Evolutionary conservation across 2,888 invertebrate genomes (phyloP), one percentile per base, ranked within the genome.

Genomic region (Bruchidius siliquastri): DNA sequence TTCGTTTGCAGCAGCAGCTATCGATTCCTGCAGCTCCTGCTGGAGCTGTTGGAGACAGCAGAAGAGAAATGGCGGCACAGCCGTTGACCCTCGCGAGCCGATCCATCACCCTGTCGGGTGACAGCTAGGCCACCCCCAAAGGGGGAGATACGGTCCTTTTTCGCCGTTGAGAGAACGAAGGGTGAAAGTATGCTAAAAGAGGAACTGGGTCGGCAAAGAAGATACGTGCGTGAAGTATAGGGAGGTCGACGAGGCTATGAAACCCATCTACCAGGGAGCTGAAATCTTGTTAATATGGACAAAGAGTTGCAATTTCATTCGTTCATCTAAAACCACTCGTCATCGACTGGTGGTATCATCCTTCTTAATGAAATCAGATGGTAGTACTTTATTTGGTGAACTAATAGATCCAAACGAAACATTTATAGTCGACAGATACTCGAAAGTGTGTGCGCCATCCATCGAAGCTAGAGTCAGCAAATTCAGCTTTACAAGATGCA

Each of bases 51-150:
- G 86, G 87, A 88, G 88, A 89, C 88, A 88, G 88, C 86, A 86
- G 87, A 88, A 88, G 88, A 89, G 88, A 89, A 89, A 89, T 89
- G 88, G 88, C 88, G 87, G 87, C 87, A 88, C 87, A 88, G 88
- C 88, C 89, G 88, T 88, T 89, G 89, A 89, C 89, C 89, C 88
- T 89, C 88, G 86, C 88, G 88, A 88, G 85, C 88, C 88, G 86
- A 89, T 89, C 88, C 88, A 89, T 86, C 86, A 86, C 82, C 81
- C 80, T 77, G 76, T 77, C 75, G 71, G 74, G 74, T 78, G 79
- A 78, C 77, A 77, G 80, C 77, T 76, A 77, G 73, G 74, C 75
- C 72, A 71, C 71, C 72, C 68, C 68, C 49, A 49, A 49, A 49
- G 49, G 49, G 49, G 49, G 49, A 49, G 49, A 49, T 49, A 49